Evolutionary conservation across 2,113 vertebrate species (phyloP).

Genomic region (Pandion haliaetus): DNA sequence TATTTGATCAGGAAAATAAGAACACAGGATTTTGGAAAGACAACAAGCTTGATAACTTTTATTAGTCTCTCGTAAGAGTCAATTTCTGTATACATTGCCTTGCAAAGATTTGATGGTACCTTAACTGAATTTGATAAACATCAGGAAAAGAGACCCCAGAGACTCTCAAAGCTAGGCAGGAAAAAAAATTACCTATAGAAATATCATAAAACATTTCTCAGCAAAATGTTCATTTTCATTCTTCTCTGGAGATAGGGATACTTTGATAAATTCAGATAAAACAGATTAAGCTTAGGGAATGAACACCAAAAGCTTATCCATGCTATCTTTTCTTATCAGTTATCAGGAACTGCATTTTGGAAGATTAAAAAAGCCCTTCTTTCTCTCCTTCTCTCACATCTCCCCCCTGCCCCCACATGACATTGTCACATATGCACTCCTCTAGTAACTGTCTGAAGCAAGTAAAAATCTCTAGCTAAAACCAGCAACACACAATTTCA

Average conservation of each 20-base stretch:
- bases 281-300: neutral
- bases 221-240: conserved; percentile 12
- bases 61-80: neutral
- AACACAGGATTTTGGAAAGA: neutral
- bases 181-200: neutral
- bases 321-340: neutral
- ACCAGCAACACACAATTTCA: neutral
- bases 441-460: neutral
- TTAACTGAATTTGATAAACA: conserved; percentile 11
- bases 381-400: neutral
- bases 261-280: conserved; percentile 4
- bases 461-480: neutral
- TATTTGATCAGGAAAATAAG: neutral
- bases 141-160: neutral
- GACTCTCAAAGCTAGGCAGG: neutral
- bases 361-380: neutral
- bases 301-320: neutral
- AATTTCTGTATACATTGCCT: neutral
- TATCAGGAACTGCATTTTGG: neutral
- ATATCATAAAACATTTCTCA: neutral
- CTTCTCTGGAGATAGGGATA: neutral
- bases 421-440: neutral
- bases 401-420: neutral
- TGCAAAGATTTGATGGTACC: neutral
- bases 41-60: neutral